Percentiles rank a stretch among this genome's conserved stretches.
Conservation (phyloP, 2,797 vertebrate genomes). For the Microctenopoma steveboyesi region DNA sequence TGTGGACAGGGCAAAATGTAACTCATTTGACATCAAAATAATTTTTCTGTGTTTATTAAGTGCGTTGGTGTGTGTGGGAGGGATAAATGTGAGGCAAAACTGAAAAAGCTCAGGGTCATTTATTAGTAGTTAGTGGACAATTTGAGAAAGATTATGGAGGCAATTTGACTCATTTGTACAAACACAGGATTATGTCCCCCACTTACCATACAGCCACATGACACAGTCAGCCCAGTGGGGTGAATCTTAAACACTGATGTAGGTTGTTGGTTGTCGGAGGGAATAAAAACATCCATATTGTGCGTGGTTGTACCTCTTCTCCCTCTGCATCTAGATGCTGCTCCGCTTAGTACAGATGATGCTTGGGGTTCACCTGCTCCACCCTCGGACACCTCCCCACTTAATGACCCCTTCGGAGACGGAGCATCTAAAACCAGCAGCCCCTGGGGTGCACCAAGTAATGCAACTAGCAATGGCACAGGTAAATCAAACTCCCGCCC, state of each 20-base stretch:
- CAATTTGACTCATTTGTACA: too few relatives aligned
- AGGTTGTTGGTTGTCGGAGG: neutral
- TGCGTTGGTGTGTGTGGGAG: too few relatives aligned
- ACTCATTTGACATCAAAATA: too few relatives aligned
- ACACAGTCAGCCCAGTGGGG: neutral
- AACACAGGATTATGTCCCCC: too few relatives aligned
- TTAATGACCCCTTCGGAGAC: slow-evolving; percentile 87
- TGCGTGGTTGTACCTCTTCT: neutral
- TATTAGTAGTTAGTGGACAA: too few relatives aligned
- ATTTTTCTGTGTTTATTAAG: too few relatives aligned
- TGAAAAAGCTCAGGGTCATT: too few relatives aligned
- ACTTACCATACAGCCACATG: neutral
- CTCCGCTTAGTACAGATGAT: slow-evolving; percentile 65
- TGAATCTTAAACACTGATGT: neutral
- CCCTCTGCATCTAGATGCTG: slow-evolving; percentile 47
- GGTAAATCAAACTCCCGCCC: slow-evolving; percentile 41
- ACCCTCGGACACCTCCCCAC: slow-evolving; percentile 62
- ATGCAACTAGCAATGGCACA: slow-evolving; percentile 52
- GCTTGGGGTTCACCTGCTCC: slow-evolving; percentile 77
- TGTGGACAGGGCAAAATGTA: neutral
- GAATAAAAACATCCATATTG: neutral
- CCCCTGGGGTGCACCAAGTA: slow-evolving; percentile 82
- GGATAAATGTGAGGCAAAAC: too few relatives aligned
- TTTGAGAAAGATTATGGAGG: too few relatives aligned
- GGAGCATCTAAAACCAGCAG: slow-evolving; percentile 76